Evolutionary conservation across 2,888 invertebrate genomes (phyloP).

Genomic region (Ashinkailepas kermadecensis): DNA sequence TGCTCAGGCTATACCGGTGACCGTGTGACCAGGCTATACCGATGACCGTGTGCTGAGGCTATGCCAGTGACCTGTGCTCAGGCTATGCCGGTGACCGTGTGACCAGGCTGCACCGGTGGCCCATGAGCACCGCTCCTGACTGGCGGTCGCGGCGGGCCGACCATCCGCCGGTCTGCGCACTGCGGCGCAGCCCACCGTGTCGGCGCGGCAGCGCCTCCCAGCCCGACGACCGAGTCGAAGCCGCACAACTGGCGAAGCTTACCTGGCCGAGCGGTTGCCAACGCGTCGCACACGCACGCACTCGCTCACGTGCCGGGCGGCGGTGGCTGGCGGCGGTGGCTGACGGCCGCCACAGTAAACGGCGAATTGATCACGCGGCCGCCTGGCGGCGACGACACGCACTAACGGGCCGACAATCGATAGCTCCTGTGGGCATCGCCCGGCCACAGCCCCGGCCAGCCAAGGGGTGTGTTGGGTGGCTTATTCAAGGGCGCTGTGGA

Average conservation of each 20-base stretch:
- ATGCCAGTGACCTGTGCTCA: too few relatives aligned
- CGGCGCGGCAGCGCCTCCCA: background rate
- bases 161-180: too few relatives aligned
- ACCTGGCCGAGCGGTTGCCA: background rate
- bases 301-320: background rate
- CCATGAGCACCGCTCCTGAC: too few relatives aligned
- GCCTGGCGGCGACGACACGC: constrained; percentile 4
- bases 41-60: too few relatives aligned
- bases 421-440: background rate
- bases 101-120: too few relatives aligned
- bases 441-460: background rate
- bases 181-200: background rate
- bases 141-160: too few relatives aligned
- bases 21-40: too few relatives aligned
- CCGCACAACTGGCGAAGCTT: background rate
- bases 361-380: constrained; percentile 13
- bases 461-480: too few relatives aligned
- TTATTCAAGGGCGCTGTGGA: too few relatives aligned
- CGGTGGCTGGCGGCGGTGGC: background rate
- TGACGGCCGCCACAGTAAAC: background rate
- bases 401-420: background rate
- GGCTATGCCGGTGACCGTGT: too few relatives aligned
- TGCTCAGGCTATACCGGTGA: too few relatives aligned
- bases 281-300: background rate
- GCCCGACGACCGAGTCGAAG: background rate